Base-by-base conservation (phyloP, 2,797 vertebrate species). In the Tokudaia tokunoshimensis region DNA sequence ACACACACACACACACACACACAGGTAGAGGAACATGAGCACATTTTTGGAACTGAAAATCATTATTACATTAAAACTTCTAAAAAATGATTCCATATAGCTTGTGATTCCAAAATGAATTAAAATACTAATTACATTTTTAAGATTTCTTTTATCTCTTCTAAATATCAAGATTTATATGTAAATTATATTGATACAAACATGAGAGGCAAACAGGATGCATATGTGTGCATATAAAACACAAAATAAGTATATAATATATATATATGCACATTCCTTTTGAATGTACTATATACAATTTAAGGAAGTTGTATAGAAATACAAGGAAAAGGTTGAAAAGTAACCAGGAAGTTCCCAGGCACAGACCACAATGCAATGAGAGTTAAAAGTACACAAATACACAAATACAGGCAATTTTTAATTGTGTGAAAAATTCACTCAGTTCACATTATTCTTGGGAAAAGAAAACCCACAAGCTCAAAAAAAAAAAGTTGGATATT, bases 311-410 rank as follows among this genome's bases (percentile, higher is more conserved):
- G 22, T 76, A 95, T 55, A 96, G 94, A 93, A 96, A 84, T 61
- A 93, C 55, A 74, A 92, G 59, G 74, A 92, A 89, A 96, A 83
- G 89, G 55, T 37, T 89, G 59, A 57, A 94, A 95, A 94, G 57
- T 94, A 95, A 97, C 95, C 70, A 97, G 96, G 92, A 96, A 96
- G 85, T 86, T 86, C 83, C 83, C 63, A 92, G 61, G 34, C 61
- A 96, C n/a, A 92, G 47, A 94, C 55, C 93, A 84, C 26, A 95
- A 94, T 89, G 59, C 14, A 92, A 90, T 72, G 26, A 95, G 10
- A 15, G 13, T 52, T 91, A 29, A 81, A 88, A 74, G 65, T 70
- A 70, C 34, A n/a, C 65, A 70, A 3, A 4, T 89, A 92, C 41
- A 94, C 10, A 92, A 90, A 93, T 82, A 19, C 50, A 92, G 72